Base-by-base conservation (phyloP, 2,888 invertebrate genomes). In the Microctonus hyperodae region DNA sequence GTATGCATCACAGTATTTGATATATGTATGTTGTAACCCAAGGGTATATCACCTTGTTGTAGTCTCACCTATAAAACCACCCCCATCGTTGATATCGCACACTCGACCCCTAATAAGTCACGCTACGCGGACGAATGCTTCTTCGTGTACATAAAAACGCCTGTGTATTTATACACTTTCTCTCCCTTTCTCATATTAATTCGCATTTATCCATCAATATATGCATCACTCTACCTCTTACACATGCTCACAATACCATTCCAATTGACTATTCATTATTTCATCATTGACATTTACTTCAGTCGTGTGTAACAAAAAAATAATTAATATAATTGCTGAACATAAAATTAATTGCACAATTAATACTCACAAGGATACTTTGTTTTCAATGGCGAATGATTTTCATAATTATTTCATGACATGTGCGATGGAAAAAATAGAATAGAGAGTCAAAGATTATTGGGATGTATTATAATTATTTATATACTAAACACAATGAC, bases 41-140 rank as follows among this genome's bases (percentile, higher is more conserved):
- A 25, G 76, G 76, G 78, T 77, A 77, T 77, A 75, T 75, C 73
- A 78, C 76, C 74, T 76, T 76, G 72, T 76, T 65, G 59, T 58
- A 51, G 40, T 59, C 50, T 31, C 55, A 56, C 75, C 72, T 75
- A 74, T 70, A 70, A 76, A 72, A 75, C 58, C 72, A 69, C 68
- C 74, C 69, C 70, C 60, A 28, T 70, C 67, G 53, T 37, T 44
- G 16, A 7, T 44, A 44, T 60, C 55, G 68, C 72, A 68, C 72
- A 35, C 28, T 65, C 58, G 33, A 60, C 63, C 57, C 70, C 64
- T 56, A n/a, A n/a, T 44, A 61, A 61, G 44, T 64, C 68, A 64
- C 68, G 44, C 65, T 58, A 68, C 67, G 67, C 65, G 70, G 44
- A 65, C 61, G 66, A 67, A 56, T 63, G 58, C 69, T 40, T 65